Conservation (phyloP, 1,140 invertebrate genomes). For the Leucophenga varia region DNA sequence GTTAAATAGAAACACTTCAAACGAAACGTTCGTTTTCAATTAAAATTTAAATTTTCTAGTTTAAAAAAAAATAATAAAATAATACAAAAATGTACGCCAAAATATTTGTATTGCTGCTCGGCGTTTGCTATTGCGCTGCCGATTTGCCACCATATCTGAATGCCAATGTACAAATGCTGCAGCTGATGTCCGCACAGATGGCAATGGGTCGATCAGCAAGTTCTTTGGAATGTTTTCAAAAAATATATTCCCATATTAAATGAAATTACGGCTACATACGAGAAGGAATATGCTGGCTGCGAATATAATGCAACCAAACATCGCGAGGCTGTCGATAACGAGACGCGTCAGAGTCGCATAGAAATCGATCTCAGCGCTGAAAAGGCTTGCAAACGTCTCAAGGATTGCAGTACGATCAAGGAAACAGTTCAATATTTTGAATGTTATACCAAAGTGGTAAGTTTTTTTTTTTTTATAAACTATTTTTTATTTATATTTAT, state of each 20-base stretch:
- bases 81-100: too few species aligned
- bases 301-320: background rate
- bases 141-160: too few species aligned
- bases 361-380: background rate
- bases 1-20: too few species aligned
- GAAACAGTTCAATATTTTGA: constrained; percentile 21
- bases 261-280: constrained; percentile 1
- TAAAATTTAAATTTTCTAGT: too few species aligned
- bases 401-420: constrained; percentile 17
- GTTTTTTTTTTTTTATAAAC: background rate
- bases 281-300: constrained; percentile 12
- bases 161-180: too few species aligned
- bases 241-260: constrained; percentile 23
- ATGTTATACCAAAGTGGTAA: constrained; percentile 26
- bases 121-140: too few species aligned
- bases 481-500: background rate
- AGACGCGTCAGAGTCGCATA: constrained; percentile 11
- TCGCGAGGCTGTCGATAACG: background rate
- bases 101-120: too few species aligned
- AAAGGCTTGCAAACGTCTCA: constrained; percentile 6
- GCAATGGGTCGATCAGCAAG: too few species aligned
- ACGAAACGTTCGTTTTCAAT: too few species aligned
- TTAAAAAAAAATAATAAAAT: too few species aligned
- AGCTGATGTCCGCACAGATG: too few species aligned
- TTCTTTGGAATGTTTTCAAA: too few species aligned